Evolutionary conservation across 2,113 vertebrate genomes (phyloP).

Genomic region (Plecturocebus donacophilus): DNA sequence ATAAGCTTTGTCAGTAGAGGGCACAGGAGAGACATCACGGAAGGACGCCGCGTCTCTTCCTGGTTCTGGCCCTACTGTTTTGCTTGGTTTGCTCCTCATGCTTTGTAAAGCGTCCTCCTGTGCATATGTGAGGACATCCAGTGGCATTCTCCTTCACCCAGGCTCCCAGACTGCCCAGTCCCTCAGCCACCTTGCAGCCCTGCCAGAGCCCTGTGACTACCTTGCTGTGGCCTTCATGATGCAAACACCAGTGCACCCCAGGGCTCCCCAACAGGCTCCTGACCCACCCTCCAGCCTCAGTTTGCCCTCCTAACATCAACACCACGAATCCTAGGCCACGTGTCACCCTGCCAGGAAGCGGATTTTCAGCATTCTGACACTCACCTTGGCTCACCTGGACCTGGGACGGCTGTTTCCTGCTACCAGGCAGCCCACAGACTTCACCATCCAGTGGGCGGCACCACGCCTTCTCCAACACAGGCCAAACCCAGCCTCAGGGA

Average conservation of each 20-base stretch:
- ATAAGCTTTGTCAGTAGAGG: conserved; percentile 45
- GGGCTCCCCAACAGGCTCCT: neutral
- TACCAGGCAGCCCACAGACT: neutral
- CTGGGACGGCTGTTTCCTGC: neutral
- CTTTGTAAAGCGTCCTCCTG: neutral
- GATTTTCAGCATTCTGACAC: neutral
- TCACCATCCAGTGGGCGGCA: neutral
- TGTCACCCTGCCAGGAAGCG: neutral
- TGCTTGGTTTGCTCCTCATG: neutral
- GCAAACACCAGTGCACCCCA: neutral
- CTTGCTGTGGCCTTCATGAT: neutral
- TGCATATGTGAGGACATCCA: neutral
- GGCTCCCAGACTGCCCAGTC: neutral
- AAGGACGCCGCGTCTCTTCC: neutral
- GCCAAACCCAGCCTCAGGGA: neutral
- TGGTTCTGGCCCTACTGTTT: neutral
- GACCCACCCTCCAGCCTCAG: neutral
- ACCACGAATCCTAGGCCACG: neutral
- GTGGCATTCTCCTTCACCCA: neutral
- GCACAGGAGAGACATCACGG: neutral
- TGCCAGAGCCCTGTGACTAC: neutral
- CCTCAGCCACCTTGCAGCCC: neutral
- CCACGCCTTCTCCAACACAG: neutral
- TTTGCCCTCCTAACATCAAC: neutral
- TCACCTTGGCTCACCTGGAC: neutral